Evolutionary conservation across 23 tunicate species (phyloP).

Genomic region (Trididemnum miniatum): DNA sequence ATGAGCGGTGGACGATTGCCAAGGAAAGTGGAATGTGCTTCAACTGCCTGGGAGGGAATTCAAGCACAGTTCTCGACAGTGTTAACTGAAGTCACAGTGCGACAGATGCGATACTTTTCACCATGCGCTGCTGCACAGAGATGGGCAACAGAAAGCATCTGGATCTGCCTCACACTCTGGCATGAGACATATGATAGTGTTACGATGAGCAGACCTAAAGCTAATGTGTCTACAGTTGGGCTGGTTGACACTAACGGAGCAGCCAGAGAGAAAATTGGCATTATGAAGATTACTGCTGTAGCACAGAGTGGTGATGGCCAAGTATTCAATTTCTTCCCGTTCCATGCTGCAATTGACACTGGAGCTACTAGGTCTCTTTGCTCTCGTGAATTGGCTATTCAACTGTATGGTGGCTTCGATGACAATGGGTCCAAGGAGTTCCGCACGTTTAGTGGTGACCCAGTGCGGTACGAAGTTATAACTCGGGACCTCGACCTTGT

Average conservation of each 20-base stretch:
- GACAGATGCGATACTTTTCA: neutral
- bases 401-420: neutral
- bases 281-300: constrained; percentile 1
- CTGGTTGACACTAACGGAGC: neutral
- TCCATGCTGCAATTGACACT: constrained; percentile 10
- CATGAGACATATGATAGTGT: too few relatives aligned
- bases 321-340: neutral
- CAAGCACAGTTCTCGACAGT: neutral
- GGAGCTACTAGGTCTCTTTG: constrained; percentile 5
- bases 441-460: neutral
- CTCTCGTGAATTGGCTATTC: neutral
- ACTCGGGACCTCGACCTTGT: neutral
- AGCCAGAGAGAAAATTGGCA: neutral
- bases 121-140: constrained; percentile 3
- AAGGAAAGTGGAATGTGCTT: neutral
- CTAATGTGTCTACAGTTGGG: neutral
- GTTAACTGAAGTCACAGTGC: neutral
- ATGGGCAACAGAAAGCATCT: neutral
- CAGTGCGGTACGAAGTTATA: neutral
- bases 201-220: too few relatives aligned
- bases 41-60: neutral
- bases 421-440: neutral
- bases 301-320: neutral
- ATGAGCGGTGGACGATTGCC: neutral
- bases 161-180: neutral